phyloP scores from a whole-genome alignment of 2,113 vertebrate genomes.

The Perca schrenkii region DNA sequence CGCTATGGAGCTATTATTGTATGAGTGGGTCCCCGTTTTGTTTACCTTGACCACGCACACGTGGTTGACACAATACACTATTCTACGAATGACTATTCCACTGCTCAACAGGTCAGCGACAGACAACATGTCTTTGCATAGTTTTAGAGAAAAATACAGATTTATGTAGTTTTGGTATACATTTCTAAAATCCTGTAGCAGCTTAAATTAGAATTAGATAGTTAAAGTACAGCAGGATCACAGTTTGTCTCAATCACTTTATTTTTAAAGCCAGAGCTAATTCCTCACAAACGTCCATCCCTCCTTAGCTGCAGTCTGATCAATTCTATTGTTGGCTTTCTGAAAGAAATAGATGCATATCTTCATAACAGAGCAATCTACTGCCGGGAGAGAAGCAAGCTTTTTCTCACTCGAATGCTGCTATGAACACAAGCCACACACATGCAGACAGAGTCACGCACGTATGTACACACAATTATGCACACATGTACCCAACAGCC shows the following conservation, averaged over 20 bases:
- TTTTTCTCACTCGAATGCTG: slow-evolving; percentile 14
- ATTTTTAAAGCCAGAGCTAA: slow-evolving; percentile 19
- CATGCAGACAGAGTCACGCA: slow-evolving; percentile 13
- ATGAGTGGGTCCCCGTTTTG: background rate
- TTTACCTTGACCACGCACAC: background rate
- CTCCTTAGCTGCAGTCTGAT: slow-evolving; percentile 27
- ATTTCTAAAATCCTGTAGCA: background rate
- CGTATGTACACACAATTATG: slow-evolving; percentile 26
- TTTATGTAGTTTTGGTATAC: background rate
- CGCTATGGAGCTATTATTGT: background rate
- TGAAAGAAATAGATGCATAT: slow-evolving; percentile 46
- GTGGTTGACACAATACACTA: background rate
- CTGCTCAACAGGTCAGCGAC: background rate
- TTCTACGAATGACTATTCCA: background rate
- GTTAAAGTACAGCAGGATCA: background rate
- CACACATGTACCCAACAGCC: slow-evolving; percentile 44
- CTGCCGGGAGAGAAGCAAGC: slow-evolving; percentile 23
- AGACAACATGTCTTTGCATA: background rate
- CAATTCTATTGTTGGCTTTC: slow-evolving; percentile 27
- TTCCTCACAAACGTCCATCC: slow-evolving; percentile 6
- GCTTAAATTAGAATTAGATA: background rate
- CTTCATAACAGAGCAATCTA: slow-evolving; percentile 38
- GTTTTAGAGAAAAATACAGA: background rate
- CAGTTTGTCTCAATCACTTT: background rate
- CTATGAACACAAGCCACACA: slow-evolving; percentile 34